phyloP scores from a whole-genome alignment of 2,113 vertebrate species.

The Phocoena phocoena region DNA sequence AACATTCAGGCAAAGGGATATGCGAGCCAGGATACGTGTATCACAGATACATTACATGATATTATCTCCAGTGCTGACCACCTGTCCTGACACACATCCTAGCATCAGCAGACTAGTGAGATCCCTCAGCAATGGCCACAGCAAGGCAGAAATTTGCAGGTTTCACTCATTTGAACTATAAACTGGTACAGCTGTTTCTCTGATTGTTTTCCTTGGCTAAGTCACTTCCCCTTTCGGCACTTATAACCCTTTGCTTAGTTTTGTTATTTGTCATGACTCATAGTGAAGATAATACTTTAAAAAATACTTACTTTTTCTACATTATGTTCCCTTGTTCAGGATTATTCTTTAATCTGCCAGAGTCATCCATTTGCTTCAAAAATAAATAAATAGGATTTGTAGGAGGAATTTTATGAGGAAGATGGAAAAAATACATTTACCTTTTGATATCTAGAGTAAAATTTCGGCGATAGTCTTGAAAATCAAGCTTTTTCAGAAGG shows the following conservation, averaged over 20 bases:
- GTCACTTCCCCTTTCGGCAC: background rate
- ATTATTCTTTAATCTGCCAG: background rate
- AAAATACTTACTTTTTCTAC: background rate
- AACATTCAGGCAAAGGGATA: background rate
- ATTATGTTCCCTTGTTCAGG: background rate
- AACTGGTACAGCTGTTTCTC: background rate
- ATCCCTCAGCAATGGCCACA: background rate
- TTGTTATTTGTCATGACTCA: background rate
- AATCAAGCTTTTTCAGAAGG: background rate
- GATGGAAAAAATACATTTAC: background rate
- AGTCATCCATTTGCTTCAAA: background rate
- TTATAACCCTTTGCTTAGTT: background rate
- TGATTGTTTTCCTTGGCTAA: background rate
- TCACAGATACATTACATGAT: fast-evolving
- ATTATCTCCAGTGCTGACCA: background rate
- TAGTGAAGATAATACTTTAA: background rate
- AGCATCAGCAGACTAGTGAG: background rate
- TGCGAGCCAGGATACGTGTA: fast-evolving
- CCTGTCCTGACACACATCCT: background rate
- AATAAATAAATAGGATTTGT: background rate
- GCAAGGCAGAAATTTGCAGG: background rate
- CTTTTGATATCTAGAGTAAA: background rate
- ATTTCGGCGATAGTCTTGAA: background rate
- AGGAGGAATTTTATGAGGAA: background rate
- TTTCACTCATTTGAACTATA: background rate